phyloP scores from a whole-genome alignment of 2,888 invertebrate genomes.

The Gymnoscelis rufifasciata region DNA sequence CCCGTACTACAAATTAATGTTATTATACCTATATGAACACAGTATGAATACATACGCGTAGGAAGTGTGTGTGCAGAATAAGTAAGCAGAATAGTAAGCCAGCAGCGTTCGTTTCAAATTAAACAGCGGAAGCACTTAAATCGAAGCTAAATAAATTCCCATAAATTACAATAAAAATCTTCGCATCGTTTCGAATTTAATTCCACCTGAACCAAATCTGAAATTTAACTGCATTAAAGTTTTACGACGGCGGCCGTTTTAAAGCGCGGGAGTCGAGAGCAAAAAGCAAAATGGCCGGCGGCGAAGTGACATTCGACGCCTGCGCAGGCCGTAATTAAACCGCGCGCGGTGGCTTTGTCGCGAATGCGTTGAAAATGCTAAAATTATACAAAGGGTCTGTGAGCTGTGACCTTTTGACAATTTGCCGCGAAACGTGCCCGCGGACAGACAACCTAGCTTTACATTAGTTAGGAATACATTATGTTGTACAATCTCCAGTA shows the following conservation, averaged over 20 bases:
- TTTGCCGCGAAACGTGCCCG: constrained; percentile 4
- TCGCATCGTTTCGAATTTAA: constrained; percentile 75
- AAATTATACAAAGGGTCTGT: constrained; percentile 26
- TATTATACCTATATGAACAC: too few relatives aligned
- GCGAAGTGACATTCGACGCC: constrained; percentile 62
- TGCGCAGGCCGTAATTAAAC: constrained; percentile 39
- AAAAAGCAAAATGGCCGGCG: constrained; percentile 56
- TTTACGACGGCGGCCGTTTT: constrained; percentile 58
- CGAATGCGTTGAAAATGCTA: constrained; percentile 32
- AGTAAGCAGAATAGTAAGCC: neutral
- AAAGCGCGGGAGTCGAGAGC: constrained; percentile 62
- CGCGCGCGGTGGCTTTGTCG: constrained; percentile 40
- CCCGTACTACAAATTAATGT: too few relatives aligned
- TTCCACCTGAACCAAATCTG: constrained; percentile 62
- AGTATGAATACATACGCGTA: too few relatives aligned
- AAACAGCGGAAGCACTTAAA: constrained; percentile 5
- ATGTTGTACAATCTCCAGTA: too few relatives aligned
- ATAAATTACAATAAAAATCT: constrained; percentile 60
- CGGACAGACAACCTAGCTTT: too few relatives aligned
- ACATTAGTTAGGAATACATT: too few relatives aligned
- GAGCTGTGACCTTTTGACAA: constrained; percentile 18
- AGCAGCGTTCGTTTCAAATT: neutral
- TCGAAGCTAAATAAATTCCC: constrained; percentile 1
- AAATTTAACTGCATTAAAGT: constrained; percentile 75
- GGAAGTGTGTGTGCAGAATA: too few relatives aligned